Base-by-base conservation (phyloP, 1,140 invertebrate species). In the Drosophila repleta region DNA sequence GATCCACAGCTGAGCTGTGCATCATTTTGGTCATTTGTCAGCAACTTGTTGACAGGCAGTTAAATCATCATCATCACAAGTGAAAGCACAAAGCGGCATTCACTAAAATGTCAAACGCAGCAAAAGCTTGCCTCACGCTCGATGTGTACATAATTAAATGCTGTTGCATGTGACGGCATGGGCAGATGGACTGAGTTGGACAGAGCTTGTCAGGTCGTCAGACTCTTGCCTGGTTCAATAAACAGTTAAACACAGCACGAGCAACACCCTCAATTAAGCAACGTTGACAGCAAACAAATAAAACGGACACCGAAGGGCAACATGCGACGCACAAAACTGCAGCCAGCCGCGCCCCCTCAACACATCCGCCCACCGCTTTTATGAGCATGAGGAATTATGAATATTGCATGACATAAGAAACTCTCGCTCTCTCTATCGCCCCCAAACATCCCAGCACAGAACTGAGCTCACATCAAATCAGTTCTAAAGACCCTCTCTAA, bases 231-330 rank as follows among this genome's bases (percentile, higher is more conserved):
- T 63, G 61, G 69, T 62, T 85, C 65, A 72, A 85, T 76, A 74
- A 70, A 80, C 66, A 63, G 52, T 45, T 37, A 57, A 66, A 51
- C 55, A 58, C 53, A 29, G 39, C n/a, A 2, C 20, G 20, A 53
- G 58, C 76, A 80, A 78, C 82, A 85, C 77, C 81, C 81, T 80
- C 81, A 87, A 81, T 76, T 81, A 74, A 61, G 49, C 74, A 66
- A 75, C 49, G 63, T 71, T 63, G 58, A 71, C 55, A 76, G 67
- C 62, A 83, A 75, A 79, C 79, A 83, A 78, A 85, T 74, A 62
- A 83, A 79, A 62, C 26, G 51, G 55, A 11, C 49, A 45, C 49
- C 24, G 15, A 32, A 20, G 32, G 65, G 57, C 67, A 80, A 85
- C 68, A 79, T 57, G 49, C 39, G 49, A 61, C 52, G 66, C 49